These are phyloP conservation scores for Zeugodacus cucurbitae DNA, from an alignment of 1,140 invertebrate genomes.

Conservation along the genomic window DNA sequence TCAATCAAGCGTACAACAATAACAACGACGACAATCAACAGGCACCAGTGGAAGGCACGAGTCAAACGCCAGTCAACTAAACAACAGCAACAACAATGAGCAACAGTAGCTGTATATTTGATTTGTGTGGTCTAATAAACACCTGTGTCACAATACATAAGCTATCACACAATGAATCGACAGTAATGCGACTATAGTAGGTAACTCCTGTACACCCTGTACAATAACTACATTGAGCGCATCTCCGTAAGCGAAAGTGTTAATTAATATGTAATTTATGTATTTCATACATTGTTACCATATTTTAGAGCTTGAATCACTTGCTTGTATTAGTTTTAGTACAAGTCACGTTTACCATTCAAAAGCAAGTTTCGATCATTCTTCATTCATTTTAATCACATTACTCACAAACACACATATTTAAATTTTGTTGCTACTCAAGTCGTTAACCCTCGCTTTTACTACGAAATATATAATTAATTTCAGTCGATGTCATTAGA, in stretches of 20 bases:
- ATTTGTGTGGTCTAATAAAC: neutral
- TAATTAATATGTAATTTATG: neutral
- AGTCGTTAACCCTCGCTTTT: neutral
- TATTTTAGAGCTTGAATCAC: neutral
- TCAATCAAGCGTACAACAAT: neutral
- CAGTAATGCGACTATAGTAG: neutral
- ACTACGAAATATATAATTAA: neutral
- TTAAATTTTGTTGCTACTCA: neutral
- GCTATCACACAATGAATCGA: neutral
- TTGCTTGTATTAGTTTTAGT: neutral
- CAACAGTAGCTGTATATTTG: neutral
- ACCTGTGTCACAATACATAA: neutral
- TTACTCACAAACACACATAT: too few relatives aligned
- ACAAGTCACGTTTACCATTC: neutral
- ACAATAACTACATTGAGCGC: neutral
- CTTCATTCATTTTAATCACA: too few relatives aligned
- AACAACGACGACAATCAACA: neutral
- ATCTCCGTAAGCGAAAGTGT: neutral
- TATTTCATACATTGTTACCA: neutral
- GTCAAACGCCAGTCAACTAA: neutral
- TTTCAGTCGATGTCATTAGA: neutral
- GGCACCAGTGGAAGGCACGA: neutral
- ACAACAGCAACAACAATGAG: neutral
- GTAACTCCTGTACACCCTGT: neutral
- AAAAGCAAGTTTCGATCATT: too few relatives aligned